Percentiles rank a stretch among this genome's conserved stretches.
Conservation (phyloP, 2,888 invertebrate genomes). For the Nipponacmea schrenckii region DNA sequence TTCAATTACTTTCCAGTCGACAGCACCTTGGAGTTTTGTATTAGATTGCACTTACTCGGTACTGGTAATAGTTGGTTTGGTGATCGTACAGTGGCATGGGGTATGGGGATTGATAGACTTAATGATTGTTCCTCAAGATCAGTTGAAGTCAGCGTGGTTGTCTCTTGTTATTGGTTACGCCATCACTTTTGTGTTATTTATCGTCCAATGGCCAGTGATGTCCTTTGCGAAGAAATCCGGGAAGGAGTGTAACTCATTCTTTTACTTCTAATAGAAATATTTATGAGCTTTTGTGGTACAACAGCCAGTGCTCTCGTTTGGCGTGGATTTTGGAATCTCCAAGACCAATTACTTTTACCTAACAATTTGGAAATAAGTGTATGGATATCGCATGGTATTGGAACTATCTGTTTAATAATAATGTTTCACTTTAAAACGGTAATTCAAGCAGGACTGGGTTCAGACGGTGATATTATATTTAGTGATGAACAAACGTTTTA, state of each 20-base stretch:
- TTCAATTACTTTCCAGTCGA: not conserved
- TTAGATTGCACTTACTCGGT: not conserved
- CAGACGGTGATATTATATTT: not conserved
- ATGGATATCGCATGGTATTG: not conserved
- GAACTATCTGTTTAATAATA: not conserved
- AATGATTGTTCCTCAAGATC: not conserved
- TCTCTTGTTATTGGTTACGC: not conserved
- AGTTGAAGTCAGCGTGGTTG: not conserved
- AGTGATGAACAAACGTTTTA: not conserved
- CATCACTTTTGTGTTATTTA: not conserved
- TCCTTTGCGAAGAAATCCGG: not conserved
- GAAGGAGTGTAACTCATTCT: not conserved
- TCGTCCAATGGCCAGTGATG: not conserved
- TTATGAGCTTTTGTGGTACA: not conserved
- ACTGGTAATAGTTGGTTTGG: not conserved
- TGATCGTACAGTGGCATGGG: not conserved
- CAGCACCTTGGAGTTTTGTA: not conserved
- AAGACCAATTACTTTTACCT: not conserved
- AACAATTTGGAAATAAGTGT: not conserved
- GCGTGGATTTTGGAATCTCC: slow-evolving; percentile 2
- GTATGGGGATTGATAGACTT: not conserved
- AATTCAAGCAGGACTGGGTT: not conserved
- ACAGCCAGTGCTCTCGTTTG: not conserved
- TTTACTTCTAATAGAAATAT: not conserved
- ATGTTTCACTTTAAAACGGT: not conserved